Evolutionary conservation across 2,888 invertebrate species (phyloP).

Genomic region (Calameuta filiformis): DNA sequence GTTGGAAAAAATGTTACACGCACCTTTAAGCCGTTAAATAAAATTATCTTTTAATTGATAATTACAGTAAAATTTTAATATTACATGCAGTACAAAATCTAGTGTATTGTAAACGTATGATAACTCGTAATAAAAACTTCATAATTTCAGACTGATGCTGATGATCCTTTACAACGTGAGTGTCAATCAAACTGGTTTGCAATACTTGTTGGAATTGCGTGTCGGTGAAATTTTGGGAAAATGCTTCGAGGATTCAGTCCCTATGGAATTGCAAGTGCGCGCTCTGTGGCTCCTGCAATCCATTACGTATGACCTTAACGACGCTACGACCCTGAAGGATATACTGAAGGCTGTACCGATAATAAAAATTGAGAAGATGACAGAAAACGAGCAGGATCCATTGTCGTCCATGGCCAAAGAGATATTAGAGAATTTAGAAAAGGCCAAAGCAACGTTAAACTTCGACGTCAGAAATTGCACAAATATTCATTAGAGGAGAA

Average conservation of each 20-base stretch:
- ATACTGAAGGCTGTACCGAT: constrained; percentile 35
- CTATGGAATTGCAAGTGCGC: constrained; percentile 39
- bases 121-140: background rate
- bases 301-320: constrained; percentile 43
- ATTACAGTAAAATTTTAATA: background rate
- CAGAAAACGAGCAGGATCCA: constrained; percentile 26
- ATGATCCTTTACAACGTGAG: constrained; percentile 63
- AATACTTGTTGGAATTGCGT: constrained; percentile 42
- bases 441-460: background rate
- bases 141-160: constrained; percentile 52
- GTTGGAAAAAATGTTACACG: background rate
- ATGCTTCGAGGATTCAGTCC: constrained; percentile 37
- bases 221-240: constrained; percentile 39
- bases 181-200: constrained; percentile 58
- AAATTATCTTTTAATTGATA: background rate
- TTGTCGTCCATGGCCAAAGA: constrained; percentile 37
- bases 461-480: background rate
- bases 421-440: constrained; percentile 20
- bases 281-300: constrained; percentile 47
- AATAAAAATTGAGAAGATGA: constrained; percentile 40
- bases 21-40: background rate
- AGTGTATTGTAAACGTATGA: background rate
- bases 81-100: background rate
- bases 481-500: background rate
- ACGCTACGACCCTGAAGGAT: constrained; percentile 35